phyloP scores from a whole-genome alignment of 2,797 vertebrate species.

The Peromyscus melanophrys region DNA sequence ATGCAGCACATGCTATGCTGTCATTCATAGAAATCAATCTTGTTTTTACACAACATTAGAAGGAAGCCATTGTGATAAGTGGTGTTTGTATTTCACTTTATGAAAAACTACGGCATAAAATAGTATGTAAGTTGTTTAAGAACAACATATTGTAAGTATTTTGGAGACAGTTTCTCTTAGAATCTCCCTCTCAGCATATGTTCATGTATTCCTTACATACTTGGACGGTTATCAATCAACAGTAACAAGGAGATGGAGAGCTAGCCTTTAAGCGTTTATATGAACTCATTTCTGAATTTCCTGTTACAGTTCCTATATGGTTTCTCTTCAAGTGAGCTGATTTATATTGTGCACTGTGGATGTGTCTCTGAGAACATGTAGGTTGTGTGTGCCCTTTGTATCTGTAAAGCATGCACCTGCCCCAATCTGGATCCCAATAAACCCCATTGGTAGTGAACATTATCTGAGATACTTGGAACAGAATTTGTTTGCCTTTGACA shows the following conservation, averaged over 20 bases:
- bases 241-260: neutral
- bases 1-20: neutral
- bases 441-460: neutral
- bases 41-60: neutral
- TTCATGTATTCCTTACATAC: slow-evolving; percentile 29
- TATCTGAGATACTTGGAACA: neutral
- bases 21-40: neutral
- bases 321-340: slow-evolving; percentile 50
- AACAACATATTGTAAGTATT: neutral
- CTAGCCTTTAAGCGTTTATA: slow-evolving; percentile 69
- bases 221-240: slow-evolving; percentile 34
- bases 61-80: neutral
- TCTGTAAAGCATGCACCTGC: slow-evolving; percentile 52
- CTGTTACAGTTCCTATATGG: slow-evolving; percentile 35
- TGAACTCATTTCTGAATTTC: slow-evolving; percentile 70
- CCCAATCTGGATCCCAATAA: slow-evolving; percentile 15
- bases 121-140: neutral
- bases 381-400: neutral
- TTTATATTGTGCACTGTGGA: slow-evolving; percentile 17
- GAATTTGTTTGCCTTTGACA: slow-evolving; percentile 28
- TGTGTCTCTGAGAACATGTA: neutral
- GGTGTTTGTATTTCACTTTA: neutral
- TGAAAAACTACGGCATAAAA: neutral
- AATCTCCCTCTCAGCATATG: neutral
- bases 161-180: neutral